These are phyloP conservation scores for Drosophila ustulata DNA, from an alignment of 2,888 invertebrate species.

Conservation along the genomic window DNA sequence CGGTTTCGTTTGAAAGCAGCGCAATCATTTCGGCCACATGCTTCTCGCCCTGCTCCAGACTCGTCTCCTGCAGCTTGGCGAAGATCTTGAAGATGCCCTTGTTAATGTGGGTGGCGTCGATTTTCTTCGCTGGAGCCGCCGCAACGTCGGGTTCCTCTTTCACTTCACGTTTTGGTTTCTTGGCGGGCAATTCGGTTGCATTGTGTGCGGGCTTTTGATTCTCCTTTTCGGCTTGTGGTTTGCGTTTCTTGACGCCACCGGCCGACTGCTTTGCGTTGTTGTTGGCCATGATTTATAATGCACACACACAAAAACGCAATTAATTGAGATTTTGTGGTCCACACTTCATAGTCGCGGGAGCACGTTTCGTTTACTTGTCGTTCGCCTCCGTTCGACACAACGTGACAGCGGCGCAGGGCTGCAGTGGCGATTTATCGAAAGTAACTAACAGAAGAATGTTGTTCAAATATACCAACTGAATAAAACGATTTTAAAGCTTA, in stretches of 20 bases:
- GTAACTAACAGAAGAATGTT: too few relatives aligned
- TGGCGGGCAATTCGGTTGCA: conserved; percentile 10
- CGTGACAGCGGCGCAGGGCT: too few relatives aligned
- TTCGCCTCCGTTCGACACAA: too few relatives aligned
- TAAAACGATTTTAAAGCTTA: too few relatives aligned
- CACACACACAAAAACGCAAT: background rate
- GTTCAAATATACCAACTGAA: too few relatives aligned
- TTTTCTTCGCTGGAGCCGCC: background rate
- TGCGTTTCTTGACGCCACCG: background rate
- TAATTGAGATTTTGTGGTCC: conserved; percentile 8
- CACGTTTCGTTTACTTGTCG: conserved; percentile 20
- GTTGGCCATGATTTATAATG: conserved; percentile 6
- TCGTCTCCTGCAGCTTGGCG: conserved; percentile 12
- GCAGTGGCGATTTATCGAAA: too few relatives aligned
- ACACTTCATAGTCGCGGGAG: background rate
- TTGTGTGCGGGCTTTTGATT: conserved; percentile 6
- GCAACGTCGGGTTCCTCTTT: background rate
- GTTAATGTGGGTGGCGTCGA: conserved; percentile 14
- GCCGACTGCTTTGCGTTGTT: background rate
- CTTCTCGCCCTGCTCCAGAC: background rate
- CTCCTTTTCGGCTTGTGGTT: background rate
- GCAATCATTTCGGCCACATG: conserved; percentile 18
- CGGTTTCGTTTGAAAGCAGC: conserved; percentile 12
- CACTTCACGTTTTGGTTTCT: conserved; percentile 14
- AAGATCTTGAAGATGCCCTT: conserved; percentile 25